Evolutionary conservation across 92 coral and sea anemone species (phyloP).

Genomic region (Virgularia gustaviana): DNA sequence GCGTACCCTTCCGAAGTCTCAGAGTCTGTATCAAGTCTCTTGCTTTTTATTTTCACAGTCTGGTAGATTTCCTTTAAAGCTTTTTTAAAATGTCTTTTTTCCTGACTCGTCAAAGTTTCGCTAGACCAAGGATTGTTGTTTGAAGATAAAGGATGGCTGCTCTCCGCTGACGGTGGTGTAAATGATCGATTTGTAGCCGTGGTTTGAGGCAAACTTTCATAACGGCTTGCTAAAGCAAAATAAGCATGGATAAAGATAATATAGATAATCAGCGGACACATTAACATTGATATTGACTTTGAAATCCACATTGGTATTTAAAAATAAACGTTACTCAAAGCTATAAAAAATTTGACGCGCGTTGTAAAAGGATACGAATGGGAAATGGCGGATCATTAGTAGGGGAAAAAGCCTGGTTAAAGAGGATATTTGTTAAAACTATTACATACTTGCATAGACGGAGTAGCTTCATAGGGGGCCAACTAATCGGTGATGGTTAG

Average conservation of each 20-base stretch:
- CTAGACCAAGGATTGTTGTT: slow-evolving; percentile 21
- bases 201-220: slow-evolving; percentile 3
- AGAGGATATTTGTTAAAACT: no score
- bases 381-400: no score
- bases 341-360: no score
- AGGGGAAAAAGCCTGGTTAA: no score
- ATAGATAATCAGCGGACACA: no score
- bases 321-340: no score
- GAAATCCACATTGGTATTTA: no score
- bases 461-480: no score
- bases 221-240: not conserved
- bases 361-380: no score
- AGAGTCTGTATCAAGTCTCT: slow-evolving; percentile 58
- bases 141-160: slow-evolving; percentile 22
- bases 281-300: no score
- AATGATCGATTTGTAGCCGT: slow-evolving; percentile 10
- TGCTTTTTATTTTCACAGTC: slow-evolving; percentile 74
- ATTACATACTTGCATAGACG: no score
- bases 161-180: slow-evolving; percentile 8
- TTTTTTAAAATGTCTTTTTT: slow-evolving; percentile 79
- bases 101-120: slow-evolving; percentile 70
- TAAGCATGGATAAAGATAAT: not conserved
- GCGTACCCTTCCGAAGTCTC: slow-evolving; percentile 36
- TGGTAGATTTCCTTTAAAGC: slow-evolving; percentile 92
- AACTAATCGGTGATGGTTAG: no score